Evolutionary conservation across 2,888 invertebrate species (phyloP), one percentile per base, ranked within the genome.

Genomic region (Rhogogaster chlorosoma): DNA sequence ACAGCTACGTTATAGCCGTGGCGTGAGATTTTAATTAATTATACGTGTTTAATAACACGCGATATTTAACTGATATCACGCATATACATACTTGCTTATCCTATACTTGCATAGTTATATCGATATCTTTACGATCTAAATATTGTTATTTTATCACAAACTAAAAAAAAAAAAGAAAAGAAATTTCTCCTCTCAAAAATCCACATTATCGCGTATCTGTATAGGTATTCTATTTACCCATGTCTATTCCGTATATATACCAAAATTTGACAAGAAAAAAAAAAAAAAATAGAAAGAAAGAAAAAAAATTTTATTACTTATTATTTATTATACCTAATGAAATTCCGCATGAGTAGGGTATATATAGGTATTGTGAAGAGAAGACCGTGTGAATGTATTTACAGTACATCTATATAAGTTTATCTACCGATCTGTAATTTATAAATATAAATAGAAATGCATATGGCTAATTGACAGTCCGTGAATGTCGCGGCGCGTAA

Each of bases 401-500:
- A 42, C 6, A 53, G 18, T 53, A 49, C n/a, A 53, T n/a, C 5
- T 1, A 53, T n/a, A 53, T 53, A n/a, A n/a, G 7, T 53, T n/a
- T n/a, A 53, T 53, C 53, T 18, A n/a, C 53, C 53, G n/a, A 38
- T 73, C 42, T 42, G 71, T 73, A 73, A 36, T 42, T 73, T 42
- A 73, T 73, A 73, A 42, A 49, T 77, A 45, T 53, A 49, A 29
- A 77, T 49, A 77, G 45, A 49, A 29, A 77, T 77, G 26, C 49
- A 77, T 49, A 29, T 6, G 75, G 26, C 75, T 77, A 45, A 77
- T 77, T 77, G 53, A 49, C 77, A 77, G 77, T 77, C 77, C 15
- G 15, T 5, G 15, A 15, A 26, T 53, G 77, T 77, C 32, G 53
- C 71, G 71, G 29, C 49, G 53, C 45, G n/a, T 53, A 77, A 22